Conservation (phyloP, 2,888 invertebrate genomes). For the Eupithecia vulgata region DNA sequence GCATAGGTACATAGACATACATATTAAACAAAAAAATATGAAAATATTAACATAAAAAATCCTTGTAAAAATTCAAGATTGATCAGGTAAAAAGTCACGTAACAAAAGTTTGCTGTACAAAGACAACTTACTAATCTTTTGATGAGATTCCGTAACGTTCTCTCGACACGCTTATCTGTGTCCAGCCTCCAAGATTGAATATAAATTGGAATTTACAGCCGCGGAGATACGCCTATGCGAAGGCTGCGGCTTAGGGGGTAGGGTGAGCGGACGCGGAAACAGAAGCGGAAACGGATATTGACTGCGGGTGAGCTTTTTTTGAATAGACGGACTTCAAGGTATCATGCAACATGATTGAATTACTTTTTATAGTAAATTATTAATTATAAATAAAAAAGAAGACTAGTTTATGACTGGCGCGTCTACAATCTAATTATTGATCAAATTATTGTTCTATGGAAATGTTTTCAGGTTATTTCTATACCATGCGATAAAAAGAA, state of each 20-base stretch:
- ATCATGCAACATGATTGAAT: neutral
- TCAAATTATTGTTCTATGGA: no score
- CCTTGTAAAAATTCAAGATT: slow-evolving; percentile 1
- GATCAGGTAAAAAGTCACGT: slow-evolving; percentile 11
- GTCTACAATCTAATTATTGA: no score
- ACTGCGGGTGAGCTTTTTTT: no score
- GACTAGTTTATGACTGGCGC: no score
- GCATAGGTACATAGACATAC: no score
- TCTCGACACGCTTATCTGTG: slow-evolving; percentile 28
- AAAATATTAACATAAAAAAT: neutral
- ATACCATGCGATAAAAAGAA: no score
- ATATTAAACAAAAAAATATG: neutral
- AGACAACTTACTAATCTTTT: slow-evolving; percentile 33
- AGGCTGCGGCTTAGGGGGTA: neutral
- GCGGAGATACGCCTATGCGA: slow-evolving; percentile 1
- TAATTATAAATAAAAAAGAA: no score
- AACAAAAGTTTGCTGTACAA: slow-evolving; percentile 20
- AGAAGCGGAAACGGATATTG: neutral
- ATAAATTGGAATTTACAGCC: slow-evolving; percentile 35
- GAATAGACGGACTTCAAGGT: neutral
- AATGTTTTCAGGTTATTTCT: no score
- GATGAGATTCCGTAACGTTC: slow-evolving; percentile 29
- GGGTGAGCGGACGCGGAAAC: neutral
- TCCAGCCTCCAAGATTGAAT: slow-evolving; percentile 30
- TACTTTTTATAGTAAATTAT: no score